A percentile compares a stretch with the other conserved stretches of the same genome.
Conservation (phyloP, 1,140 invertebrate species). For the Drosophila kepulauana region DNA sequence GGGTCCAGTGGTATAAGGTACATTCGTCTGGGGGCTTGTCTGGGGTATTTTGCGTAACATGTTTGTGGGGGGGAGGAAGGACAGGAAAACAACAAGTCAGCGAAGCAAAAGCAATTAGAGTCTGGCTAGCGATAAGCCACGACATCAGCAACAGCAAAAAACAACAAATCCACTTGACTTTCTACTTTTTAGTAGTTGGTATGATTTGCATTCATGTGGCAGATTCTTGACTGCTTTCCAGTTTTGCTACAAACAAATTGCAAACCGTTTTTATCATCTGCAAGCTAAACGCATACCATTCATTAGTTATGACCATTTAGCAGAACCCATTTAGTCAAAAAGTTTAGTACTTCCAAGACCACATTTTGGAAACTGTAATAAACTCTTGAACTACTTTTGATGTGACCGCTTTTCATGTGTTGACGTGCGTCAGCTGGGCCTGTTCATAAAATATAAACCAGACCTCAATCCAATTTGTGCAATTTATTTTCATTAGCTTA, state of each 20-base stretch:
- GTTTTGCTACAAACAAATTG: slow-evolving; percentile 5
- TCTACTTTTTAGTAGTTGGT: slow-evolving; percentile 3
- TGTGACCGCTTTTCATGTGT: not conserved
- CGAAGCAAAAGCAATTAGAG: slow-evolving; percentile 51
- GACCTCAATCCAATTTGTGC: slow-evolving; percentile 7
- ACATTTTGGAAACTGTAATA: slow-evolving; percentile 48
- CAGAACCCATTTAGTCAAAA: slow-evolving; percentile 17
- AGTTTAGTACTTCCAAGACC: slow-evolving; percentile 13
- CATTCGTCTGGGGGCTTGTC: slow-evolving; percentile 35
- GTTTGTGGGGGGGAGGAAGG: slow-evolving; percentile 1
- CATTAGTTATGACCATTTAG: slow-evolving; percentile 15
- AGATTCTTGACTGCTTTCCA: slow-evolving; percentile 6
- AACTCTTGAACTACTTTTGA: slow-evolving; percentile 22
- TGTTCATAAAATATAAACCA: not conserved
- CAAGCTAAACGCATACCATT: not conserved
- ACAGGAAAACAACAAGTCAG: slow-evolving; percentile 30
- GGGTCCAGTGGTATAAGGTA: slow-evolving; percentile 3
- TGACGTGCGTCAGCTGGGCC: not conserved
- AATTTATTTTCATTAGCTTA: slow-evolving; percentile 3
- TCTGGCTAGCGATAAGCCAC: slow-evolving; percentile 37
- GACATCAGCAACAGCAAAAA: slow-evolving; percentile 1
- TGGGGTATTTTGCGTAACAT: slow-evolving; percentile 26
- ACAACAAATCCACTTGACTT: slow-evolving; percentile 27
- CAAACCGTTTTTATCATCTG: not conserved
- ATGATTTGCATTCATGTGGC: slow-evolving; percentile 19